A percentile compares a stretch with the other conserved stretches of the same genome.
Evolutionary conservation across 92 coral and sea anemone genomes (phyloP).

Genomic region (Heteractis magnifica): DNA sequence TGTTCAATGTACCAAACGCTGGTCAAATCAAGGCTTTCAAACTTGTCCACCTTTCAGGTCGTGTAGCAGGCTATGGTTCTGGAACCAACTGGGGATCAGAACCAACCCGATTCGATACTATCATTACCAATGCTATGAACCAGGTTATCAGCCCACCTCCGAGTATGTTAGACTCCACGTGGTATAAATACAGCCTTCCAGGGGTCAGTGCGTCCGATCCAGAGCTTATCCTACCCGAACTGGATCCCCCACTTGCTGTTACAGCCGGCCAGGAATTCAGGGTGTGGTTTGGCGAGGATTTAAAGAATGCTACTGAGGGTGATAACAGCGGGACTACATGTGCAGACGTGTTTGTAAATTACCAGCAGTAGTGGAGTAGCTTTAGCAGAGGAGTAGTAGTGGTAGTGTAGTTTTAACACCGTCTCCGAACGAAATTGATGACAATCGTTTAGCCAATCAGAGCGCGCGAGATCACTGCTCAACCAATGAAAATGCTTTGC

Average conservation of each 20-base stretch:
- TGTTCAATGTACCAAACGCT: background rate
- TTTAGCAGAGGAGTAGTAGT: too few relatives aligned
- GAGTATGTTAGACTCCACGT: background rate
- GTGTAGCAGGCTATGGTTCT: background rate
- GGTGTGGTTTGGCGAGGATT: slow-evolving; percentile 17
- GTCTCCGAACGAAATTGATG: too few relatives aligned
- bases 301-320: background rate
- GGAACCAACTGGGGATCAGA: background rate
- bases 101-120: background rate
- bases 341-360: background rate
- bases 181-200: background rate
- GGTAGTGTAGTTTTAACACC: too few relatives aligned
- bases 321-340: slow-evolving; percentile 8
- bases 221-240: background rate
- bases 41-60: slow-evolving; percentile 3
- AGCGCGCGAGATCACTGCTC: too few relatives aligned
- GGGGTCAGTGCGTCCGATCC: background rate
- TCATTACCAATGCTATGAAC: background rate
- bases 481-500: too few relatives aligned
- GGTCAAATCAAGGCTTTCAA: slow-evolving; percentile 15
- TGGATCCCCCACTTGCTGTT: background rate
- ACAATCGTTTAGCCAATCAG: too few relatives aligned
- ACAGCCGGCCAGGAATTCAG: slow-evolving; percentile 11
- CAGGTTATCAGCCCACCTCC: background rate
- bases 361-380: background rate